These are phyloP conservation scores for Lycophotia porphyrea DNA, from an alignment of 2,888 invertebrate species.

Conservation along the genomic window DNA sequence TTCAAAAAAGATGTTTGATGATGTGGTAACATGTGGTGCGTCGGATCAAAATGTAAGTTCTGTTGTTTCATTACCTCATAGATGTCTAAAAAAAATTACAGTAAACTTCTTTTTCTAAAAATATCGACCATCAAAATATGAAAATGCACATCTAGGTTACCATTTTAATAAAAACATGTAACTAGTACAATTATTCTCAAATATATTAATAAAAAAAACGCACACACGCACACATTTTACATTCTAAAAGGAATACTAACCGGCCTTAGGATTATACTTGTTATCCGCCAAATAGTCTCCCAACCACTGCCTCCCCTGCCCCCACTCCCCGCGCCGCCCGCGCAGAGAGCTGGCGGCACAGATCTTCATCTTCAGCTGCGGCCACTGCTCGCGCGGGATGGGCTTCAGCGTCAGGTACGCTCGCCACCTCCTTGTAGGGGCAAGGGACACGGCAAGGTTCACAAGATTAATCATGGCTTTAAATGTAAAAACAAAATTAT, in stretches of 20 bases:
- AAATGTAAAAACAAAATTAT: neutral
- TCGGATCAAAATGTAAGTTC: too few relatives aligned
- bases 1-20: too few relatives aligned
- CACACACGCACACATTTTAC: too few relatives aligned
- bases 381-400: conserved; percentile 93
- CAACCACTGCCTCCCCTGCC: conserved; percentile 79
- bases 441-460: fast-evolving
- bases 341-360: conserved; percentile 82
- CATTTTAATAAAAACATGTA: too few relatives aligned
- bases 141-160: neutral
- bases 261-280: conserved; percentile 78
- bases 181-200: too few relatives aligned
- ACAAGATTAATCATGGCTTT: neutral
- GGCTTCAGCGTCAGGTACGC: conserved; percentile 96
- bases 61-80: too few relatives aligned
- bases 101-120: too few relatives aligned
- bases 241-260: conserved; percentile 66
- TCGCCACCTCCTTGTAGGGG: conserved; percentile 95
- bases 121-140: too few relatives aligned
- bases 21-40: too few relatives aligned
- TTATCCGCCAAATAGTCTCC: conserved; percentile 85
- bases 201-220: too few relatives aligned
- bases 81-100: too few relatives aligned
- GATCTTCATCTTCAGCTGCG: conserved; percentile 92
- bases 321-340: conserved; percentile 81